These are phyloP conservation scores for Otis tarda DNA, from an alignment of 2,113 vertebrate genomes.

Conservation along the genomic window DNA sequence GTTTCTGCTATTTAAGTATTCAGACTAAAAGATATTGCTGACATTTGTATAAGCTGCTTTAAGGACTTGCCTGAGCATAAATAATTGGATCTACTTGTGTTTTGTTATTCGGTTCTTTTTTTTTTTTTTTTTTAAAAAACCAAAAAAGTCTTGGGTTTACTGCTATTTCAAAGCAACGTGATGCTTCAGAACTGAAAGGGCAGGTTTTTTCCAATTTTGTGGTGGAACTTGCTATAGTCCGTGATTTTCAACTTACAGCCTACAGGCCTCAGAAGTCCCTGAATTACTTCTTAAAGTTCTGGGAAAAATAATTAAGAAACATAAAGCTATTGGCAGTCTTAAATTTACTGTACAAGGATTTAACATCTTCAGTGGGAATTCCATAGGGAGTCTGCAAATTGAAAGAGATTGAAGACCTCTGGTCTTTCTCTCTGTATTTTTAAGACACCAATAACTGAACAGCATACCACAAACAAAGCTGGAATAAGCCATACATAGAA, in stretches of 20 bases:
- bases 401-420: background rate
- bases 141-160: background rate
- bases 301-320: background rate
- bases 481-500: background rate
- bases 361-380: background rate
- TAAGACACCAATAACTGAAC: background rate
- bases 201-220: background rate
- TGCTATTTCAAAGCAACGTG: background rate
- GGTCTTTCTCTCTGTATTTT: background rate
- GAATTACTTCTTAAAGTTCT: background rate
- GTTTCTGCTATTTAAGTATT: background rate
- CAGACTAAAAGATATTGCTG: background rate
- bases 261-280: background rate
- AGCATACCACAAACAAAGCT: background rate
- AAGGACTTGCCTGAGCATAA: background rate
- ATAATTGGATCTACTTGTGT: background rate
- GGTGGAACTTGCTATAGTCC: background rate
- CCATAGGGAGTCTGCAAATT: background rate
- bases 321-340: background rate
- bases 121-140: background rate
- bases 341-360: background rate
- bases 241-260: background rate
- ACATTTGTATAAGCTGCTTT: background rate
- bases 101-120: background rate
- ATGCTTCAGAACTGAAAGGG: background rate